phyloP scores from a whole-genome alignment of 2,797 vertebrate genomes.

The Carapus acus region DNA sequence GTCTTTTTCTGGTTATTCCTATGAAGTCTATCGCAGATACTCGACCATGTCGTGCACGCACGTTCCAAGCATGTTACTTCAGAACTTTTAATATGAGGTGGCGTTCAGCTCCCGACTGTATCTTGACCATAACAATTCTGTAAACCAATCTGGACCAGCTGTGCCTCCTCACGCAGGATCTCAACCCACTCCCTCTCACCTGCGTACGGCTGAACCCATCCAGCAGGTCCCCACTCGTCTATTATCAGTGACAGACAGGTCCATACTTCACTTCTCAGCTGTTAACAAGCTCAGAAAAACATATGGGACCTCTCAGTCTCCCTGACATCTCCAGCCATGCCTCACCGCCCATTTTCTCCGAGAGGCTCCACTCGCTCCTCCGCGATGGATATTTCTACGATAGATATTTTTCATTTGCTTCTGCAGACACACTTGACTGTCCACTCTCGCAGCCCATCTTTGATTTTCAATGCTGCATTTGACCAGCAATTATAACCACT shows the following conservation, averaged over 20 bases:
- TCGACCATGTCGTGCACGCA: too few relatives aligned
- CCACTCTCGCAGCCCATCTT: too few relatives aligned
- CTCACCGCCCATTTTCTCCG: not conserved
- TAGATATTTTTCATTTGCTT: constrained; percentile 12
- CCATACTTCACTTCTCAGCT: constrained; percentile 35
- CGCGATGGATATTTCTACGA: constrained; percentile 8
- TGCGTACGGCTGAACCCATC: constrained; percentile 24
- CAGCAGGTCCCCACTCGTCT: constrained; percentile 40
- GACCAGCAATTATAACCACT: too few relatives aligned
- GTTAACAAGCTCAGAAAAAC: constrained; percentile 50
- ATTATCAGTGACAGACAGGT: constrained; percentile 57
- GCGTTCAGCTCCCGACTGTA: too few relatives aligned
- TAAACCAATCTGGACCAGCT: too few relatives aligned
- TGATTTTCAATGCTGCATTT: too few relatives aligned
- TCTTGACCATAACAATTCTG: too few relatives aligned
- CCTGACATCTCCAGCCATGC: constrained; percentile 12
- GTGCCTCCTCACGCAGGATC: constrained; percentile 36
- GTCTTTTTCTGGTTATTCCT: too few relatives aligned
- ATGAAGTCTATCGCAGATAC: too few relatives aligned
- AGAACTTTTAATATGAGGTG: too few relatives aligned
- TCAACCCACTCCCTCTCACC: constrained; percentile 25
- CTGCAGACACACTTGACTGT: not conserved
- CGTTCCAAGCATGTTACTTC: too few relatives aligned
- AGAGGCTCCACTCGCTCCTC: constrained; percentile 1
- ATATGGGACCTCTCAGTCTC: constrained; percentile 34